Conservation (phyloP, 1,140 invertebrate genomes). For the Goniozus legneri region DNA sequence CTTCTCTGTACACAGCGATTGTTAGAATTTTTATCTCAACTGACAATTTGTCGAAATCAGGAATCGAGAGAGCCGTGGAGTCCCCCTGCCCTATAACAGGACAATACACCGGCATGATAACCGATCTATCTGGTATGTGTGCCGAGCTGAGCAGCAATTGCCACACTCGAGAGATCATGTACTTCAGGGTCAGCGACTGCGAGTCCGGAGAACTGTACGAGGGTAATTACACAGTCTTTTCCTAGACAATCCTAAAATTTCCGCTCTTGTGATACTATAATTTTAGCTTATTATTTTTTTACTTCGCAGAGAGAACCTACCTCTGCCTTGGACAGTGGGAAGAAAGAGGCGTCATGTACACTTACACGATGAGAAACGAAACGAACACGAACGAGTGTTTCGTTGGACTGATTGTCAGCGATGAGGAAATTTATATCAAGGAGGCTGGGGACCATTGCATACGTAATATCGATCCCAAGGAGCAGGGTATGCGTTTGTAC, state of each 20-base stretch:
- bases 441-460: constrained; percentile 71
- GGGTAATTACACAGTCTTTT: constrained; percentile 57
- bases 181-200: constrained; percentile 68
- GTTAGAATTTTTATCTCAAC: no score
- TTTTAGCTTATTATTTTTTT: constrained; percentile 16
- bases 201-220: constrained; percentile 62
- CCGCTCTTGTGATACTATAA: no score
- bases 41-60: constrained; percentile 40
- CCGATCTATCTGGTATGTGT: constrained; percentile 64
- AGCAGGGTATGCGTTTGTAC: constrained; percentile 64
- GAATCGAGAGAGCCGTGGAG: constrained; percentile 53
- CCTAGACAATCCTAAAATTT: no score
- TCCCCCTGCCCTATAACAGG: constrained; percentile 68
- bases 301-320: constrained; percentile 67
- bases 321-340: constrained; percentile 70
- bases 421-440: constrained; percentile 65
- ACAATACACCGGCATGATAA: constrained; percentile 65
- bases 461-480: constrained; percentile 60
- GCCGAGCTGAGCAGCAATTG: constrained; percentile 72
- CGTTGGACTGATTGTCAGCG: constrained; percentile 64
- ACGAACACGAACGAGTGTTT: constrained; percentile 68
- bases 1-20: no score
- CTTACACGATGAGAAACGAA: constrained; percentile 68
- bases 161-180: constrained; percentile 68
- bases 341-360: constrained; percentile 65